These are phyloP conservation scores for Drosophila athabasca DNA, from an alignment of 1,140 invertebrate genomes.

Conservation along the genomic window DNA sequence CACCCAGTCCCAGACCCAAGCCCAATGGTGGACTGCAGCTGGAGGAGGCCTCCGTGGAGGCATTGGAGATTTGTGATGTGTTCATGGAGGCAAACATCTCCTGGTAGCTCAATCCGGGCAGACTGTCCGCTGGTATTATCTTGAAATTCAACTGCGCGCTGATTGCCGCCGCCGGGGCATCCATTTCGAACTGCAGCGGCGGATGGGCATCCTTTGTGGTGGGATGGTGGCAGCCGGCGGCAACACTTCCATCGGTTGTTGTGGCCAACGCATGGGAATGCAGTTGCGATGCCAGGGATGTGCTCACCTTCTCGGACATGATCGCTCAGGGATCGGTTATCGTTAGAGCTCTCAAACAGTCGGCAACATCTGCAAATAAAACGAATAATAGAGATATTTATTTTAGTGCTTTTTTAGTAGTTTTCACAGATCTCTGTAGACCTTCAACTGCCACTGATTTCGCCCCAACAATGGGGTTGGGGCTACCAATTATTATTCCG, in stretches of 20 bases:
- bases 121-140: slow-evolving; percentile 62
- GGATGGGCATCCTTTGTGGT: slow-evolving; percentile 40
- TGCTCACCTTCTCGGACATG: slow-evolving; percentile 73
- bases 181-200: slow-evolving; percentile 58
- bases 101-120: slow-evolving; percentile 60
- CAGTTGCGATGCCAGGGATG: slow-evolving; percentile 59
- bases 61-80: slow-evolving; percentile 82
- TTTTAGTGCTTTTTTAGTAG: too few species aligned
- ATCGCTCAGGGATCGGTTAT: not conserved
- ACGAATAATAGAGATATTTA: not conserved
- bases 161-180: slow-evolving; percentile 64
- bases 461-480: too few species aligned
- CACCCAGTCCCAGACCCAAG: too few species aligned
- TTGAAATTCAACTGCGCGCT: slow-evolving; percentile 77
- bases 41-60: slow-evolving; percentile 70
- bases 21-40: slow-evolving; percentile 61
- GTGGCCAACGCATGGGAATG: slow-evolving; percentile 66
- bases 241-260: slow-evolving; percentile 6
- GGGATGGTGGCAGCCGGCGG: slow-evolving; percentile 32
- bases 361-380: slow-evolving; percentile 33
- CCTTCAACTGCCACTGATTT: too few species aligned
- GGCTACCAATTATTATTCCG: not conserved
- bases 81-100: slow-evolving; percentile 82
- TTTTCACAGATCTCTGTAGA: too few species aligned
- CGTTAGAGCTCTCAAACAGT: not conserved